Conservation (phyloP, 2,797 vertebrate genomes). For the Sebastes cheni region DNA sequence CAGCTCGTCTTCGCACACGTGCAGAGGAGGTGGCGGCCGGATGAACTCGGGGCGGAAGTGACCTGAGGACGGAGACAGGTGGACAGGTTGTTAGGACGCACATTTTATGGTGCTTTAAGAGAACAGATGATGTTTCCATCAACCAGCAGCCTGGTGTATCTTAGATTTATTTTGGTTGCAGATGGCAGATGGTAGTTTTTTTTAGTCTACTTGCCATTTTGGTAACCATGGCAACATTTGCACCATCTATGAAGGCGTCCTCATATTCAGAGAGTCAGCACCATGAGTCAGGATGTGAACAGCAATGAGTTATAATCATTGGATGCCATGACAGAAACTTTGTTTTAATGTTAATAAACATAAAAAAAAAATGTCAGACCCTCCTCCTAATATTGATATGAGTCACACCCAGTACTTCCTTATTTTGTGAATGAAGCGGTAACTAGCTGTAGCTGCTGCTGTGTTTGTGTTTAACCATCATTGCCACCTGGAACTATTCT, state of each 20-base stretch:
- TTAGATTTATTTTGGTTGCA: not conserved
- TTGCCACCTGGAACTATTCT: not conserved
- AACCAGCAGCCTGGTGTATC: not conserved
- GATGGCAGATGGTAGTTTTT: not conserved
- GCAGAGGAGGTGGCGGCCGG: constrained; percentile 92
- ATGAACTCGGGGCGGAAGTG: constrained; percentile 98
- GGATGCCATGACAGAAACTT: not conserved
- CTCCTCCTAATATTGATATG: too few relatives aligned
- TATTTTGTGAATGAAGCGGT: too few relatives aligned
- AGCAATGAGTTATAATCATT: not conserved
- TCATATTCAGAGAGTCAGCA: constrained; percentile 8
- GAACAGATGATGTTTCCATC: not conserved
- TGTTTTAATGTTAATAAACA: too few relatives aligned
- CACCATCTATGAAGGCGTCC: not conserved
- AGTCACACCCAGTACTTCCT: too few relatives aligned
- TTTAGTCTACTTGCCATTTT: not conserved
- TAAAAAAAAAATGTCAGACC: too few relatives aligned
- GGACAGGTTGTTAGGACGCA: not conserved
- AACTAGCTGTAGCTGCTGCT: too few relatives aligned
- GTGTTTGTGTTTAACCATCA: not conserved
- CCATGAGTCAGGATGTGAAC: constrained; percentile 26
- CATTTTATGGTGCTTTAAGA: not conserved
- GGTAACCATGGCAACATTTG: not conserved
- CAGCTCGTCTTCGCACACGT: constrained; percentile 95
- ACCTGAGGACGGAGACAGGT: constrained; percentile 75